phyloP scores from a whole-genome alignment of 2,888 invertebrate species.

The Thymelicus lineola region DNA sequence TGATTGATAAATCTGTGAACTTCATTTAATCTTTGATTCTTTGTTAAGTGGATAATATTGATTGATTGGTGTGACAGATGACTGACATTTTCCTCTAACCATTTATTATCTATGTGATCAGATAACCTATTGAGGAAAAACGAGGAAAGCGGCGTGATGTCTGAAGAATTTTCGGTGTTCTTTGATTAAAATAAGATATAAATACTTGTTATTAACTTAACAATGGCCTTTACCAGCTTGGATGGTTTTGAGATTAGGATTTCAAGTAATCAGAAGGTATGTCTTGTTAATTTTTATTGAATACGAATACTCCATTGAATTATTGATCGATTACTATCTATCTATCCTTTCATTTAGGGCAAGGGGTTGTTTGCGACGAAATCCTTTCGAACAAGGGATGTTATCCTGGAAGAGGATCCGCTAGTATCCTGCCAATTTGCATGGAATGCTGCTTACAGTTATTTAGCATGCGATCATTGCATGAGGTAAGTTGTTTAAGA shows the following conservation, averaged over 20 bases:
- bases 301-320: neutral
- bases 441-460: slow-evolving; percentile 96
- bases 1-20: too few relatives aligned
- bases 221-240: slow-evolving; percentile 47
- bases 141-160: slow-evolving; percentile 11
- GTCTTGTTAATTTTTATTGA: slow-evolving; percentile 9
- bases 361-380: slow-evolving; percentile 92
- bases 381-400: slow-evolving; percentile 88
- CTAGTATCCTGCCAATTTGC: slow-evolving; percentile 96
- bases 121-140: slow-evolving; percentile 11
- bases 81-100: too few relatives aligned
- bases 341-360: slow-evolving; percentile 84
- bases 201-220: slow-evolving; percentile 46
- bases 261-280: slow-evolving; percentile 73
- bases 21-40: too few relatives aligned
- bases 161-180: slow-evolving; percentile 2
- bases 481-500: slow-evolving; percentile 85
- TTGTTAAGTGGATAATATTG: too few relatives aligned
- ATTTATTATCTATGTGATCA: too few relatives aligned
- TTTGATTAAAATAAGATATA: neutral
- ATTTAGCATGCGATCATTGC: slow-evolving; percentile 96
- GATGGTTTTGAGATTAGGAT: slow-evolving; percentile 72
- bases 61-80: too few relatives aligned
- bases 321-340: slow-evolving; percentile 10
- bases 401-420: slow-evolving; percentile 95